Evolutionary conservation across 2,888 invertebrate genomes (phyloP).

Genomic region (Boloria selene): DNA sequence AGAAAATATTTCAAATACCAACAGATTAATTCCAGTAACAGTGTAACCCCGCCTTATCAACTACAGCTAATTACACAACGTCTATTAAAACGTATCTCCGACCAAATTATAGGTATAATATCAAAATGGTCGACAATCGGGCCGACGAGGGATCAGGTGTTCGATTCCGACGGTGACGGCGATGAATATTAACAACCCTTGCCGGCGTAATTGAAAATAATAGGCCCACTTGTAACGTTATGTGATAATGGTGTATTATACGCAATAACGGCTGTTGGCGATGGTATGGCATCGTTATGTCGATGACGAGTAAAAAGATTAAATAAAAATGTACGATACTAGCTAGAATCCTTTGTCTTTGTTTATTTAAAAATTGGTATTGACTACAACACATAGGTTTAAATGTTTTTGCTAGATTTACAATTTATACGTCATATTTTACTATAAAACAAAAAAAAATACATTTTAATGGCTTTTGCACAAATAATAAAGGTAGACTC

Average conservation of each 20-base stretch:
- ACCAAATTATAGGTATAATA: conserved; percentile 66
- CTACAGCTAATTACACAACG: conserved; percentile 42
- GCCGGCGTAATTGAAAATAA: conserved; percentile 75
- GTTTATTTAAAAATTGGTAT: not conserved
- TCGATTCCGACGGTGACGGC: conserved; percentile 58
- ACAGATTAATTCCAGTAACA: not conserved
- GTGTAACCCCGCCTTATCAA: conserved; percentile 42
- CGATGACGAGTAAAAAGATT: conserved; percentile 16
- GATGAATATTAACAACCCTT: conserved; percentile 81
- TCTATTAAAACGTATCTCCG: conserved; percentile 50
- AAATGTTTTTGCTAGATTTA: too few species aligned
- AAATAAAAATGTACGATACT: not conserved
- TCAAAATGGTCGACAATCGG: conserved; percentile 50
- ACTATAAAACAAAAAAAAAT: too few species aligned
- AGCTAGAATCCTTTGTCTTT: not conserved
- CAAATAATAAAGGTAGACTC: too few species aligned
- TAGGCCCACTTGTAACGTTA: conserved; percentile 62
- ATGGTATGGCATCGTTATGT: conserved; percentile 12
- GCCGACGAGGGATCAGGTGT: conserved; percentile 55
- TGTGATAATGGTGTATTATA: conserved; percentile 53
- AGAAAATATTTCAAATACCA: too few species aligned
- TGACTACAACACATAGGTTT: too few species aligned
- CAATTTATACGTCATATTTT: too few species aligned
- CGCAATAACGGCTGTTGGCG: conserved; percentile 21
- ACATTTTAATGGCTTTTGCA: too few species aligned